Base-by-base conservation (phyloP, 2,797 vertebrate species). In the Enteromius radiatus region DNA sequence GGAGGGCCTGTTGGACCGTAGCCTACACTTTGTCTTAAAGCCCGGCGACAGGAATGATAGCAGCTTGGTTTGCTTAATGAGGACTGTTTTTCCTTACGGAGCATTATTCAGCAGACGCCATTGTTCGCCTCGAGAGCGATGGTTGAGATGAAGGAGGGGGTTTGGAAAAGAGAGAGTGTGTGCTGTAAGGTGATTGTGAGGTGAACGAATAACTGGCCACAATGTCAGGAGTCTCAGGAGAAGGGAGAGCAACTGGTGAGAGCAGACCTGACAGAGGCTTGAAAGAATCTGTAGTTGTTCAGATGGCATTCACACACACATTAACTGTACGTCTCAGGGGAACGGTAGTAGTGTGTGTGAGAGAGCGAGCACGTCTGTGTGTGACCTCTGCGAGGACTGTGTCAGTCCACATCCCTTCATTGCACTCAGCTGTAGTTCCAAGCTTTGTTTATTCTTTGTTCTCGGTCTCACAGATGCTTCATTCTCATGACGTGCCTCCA, bases 321-420 rank as follows among this genome's bases (percentile, higher is more conserved):
- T 69, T 75, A 73, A 49, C 49, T 68, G 43, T 78, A 79, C 83
- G 26, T 84, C 84, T 83, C 83, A 45, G 49, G 73, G 80, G 76
- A 74, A 56, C 21, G 17, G 21, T 41, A 52, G 59, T 26, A 33
- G 21, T 76, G 19, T 59, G 61, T 19, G 61, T 14, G 43, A 41
- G 41, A 41, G 78, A 78, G 54, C 1, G 19, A 73, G 78, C 81
- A 82, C 11, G 47, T 81, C 79, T 82, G 78, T 78, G 68, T 45
- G n/a, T 81, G 76, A 88, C 80, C 84, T 87, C 86, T 84, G 80
- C 23, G 33, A 65, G 52, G 36, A 36, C 43, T 31, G n/a, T 82
- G 43, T 74, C 67, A 84, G 41, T 79, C 63, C 78, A 67, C 26
- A 43, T 80, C 41, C 23, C 31, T 61, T 64, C 67, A 61, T 41